These are phyloP conservation scores for Apamea sordens DNA, from an alignment of 2,888 invertebrate genomes.

Conservation along the genomic window DNA sequence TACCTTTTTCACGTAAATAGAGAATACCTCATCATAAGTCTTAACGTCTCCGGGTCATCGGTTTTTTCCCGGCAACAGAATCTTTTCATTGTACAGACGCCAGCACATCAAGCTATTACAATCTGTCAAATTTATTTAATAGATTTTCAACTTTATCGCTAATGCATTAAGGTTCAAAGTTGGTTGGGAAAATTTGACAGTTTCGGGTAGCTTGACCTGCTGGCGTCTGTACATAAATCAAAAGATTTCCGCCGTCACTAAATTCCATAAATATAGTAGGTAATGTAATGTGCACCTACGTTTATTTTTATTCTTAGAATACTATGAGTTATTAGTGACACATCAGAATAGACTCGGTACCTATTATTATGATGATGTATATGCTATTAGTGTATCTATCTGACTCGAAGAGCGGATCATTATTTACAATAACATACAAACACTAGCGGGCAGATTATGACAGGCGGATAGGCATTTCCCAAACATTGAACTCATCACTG, in stretches of 20 bases:
- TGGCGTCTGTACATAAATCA: too few species aligned
- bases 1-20: not conserved
- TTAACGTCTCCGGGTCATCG: not conserved
- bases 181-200: too few species aligned
- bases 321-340: constrained; percentile 1
- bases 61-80: not conserved
- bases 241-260: not conserved
- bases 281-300: not conserved
- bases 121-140: too few species aligned
- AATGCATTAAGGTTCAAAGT: too few species aligned
- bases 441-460: not conserved
- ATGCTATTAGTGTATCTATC: not conserved
- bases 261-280: not conserved
- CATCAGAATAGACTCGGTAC: not conserved
- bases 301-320: not conserved
- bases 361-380: not conserved
- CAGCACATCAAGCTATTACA: too few species aligned
- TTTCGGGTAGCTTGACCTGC: too few species aligned
- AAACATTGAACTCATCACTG: not conserved
- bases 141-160: too few species aligned
- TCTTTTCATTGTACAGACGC: too few species aligned
- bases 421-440: not conserved
- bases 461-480: not conserved
- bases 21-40: too few species aligned
- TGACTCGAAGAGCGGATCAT: not conserved